Evolutionary conservation across 2,888 invertebrate species (phyloP).

Genomic region (Athalia circularis): DNA sequence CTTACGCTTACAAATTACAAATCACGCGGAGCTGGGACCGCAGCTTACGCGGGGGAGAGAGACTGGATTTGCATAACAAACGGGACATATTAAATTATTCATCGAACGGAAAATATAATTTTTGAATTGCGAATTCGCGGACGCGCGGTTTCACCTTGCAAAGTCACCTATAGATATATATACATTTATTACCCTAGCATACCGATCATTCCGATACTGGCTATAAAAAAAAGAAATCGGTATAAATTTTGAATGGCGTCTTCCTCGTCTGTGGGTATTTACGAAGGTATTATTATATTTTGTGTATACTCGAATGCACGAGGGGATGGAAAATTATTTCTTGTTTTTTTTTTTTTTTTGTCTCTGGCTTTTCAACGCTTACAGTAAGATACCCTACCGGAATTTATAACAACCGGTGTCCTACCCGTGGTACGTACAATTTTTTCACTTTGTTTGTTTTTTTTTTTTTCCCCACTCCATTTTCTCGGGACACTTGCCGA

Average conservation of each 20-base stretch:
- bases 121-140: slow-evolving; percentile 26
- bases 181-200: no score
- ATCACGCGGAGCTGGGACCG: slow-evolving; percentile 5
- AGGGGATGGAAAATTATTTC: neutral
- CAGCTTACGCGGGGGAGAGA: neutral
- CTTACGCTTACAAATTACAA: slow-evolving; percentile 40
- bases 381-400: no score
- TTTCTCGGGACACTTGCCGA: no score
- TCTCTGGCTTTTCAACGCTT: no score
- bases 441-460: no score
- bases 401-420: no score
- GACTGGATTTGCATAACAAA: slow-evolving; percentile 39
- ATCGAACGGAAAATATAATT: slow-evolving; percentile 43
- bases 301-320: no score
- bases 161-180: neutral
- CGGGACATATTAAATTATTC: slow-evolving; percentile 43
- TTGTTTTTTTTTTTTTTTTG: neutral
- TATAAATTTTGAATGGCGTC: neutral
- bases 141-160: neutral
- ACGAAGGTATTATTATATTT: no score
- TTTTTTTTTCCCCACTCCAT: no score
- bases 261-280: no score
- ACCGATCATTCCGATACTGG: no score
- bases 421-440: no score
- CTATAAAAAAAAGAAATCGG: neutral